Evolutionary conservation across 1,140 invertebrate species (phyloP), one percentile per base, ranked within the genome.

Genomic region (Pantala flavescens): DNA sequence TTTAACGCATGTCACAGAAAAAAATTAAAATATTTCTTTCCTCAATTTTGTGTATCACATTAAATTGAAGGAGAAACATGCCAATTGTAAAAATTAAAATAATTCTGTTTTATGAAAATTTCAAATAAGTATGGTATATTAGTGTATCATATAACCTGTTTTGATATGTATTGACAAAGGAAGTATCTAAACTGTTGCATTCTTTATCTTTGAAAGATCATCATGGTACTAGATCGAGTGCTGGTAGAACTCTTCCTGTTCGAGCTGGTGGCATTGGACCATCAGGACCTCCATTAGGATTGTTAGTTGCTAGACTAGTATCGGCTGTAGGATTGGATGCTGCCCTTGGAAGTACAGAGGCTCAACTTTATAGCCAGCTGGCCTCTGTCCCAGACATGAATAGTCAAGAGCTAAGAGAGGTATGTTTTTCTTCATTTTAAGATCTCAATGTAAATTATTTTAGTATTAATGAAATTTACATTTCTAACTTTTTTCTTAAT

Each of bases 331-430:
- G 49, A 5, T 14, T 63, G n/a, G 49, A 63, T 63, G 49, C 49
- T 63, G 14, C 49, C 49, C 49, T 63, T 19, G 49, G 16, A 63
- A 21, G 16, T 63, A 21, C 49, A 7, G 49, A 63, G 49, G 12
- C 16, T 63, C 49, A 63, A 21, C 49, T 63, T 14, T 63, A 63
- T 21, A 78, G 81, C 19, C 84, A 84, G 77, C 75, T 83, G 21
- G 76, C 78, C 9, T 81, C 83, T 74, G 80, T 85, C 2, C 82
- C 82, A 0, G 78, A 81, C 21, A 83, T 85, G 81, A 82, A 81
- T 76, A 81, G 80, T 0, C 77, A 79, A 23, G 83, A 84, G 75
- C 76, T 86, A 55, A 82, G 82, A 76, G 80, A 84, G 77, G 82
- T 83, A 74, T 75, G 81, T 14, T 77, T 79, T 16, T 72, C 74